Evolutionary conservation across 2,888 invertebrate species (phyloP).

Genomic region (Marasmarcha lunaedactyla): DNA sequence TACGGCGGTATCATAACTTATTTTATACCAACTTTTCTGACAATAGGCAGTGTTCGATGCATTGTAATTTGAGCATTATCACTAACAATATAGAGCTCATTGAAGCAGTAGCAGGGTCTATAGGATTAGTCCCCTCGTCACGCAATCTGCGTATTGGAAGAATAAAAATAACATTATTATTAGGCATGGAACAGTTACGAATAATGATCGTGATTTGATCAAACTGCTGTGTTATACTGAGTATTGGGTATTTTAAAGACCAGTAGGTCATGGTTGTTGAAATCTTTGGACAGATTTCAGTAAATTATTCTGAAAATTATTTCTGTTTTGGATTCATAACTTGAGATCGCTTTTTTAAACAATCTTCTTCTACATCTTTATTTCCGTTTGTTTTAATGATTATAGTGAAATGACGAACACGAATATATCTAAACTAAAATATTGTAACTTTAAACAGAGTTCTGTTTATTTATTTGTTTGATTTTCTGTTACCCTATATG

Average conservation of each 20-base stretch:
- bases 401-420: no score
- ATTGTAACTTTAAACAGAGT: no score
- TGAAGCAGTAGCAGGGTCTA: not conserved
- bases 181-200: not conserved
- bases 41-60: not conserved
- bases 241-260: not conserved
- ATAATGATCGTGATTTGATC: constrained; percentile 1
- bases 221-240: not conserved
- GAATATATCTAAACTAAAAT: no score
- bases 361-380: no score
- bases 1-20: not conserved
- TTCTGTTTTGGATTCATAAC: no score
- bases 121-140: constrained; percentile 7
- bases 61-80: not conserved
- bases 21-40: not conserved
- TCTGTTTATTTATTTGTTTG: no score
- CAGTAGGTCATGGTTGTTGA: not conserved
- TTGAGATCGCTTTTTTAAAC: no score
- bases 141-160: constrained; percentile 9
- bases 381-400: no score
- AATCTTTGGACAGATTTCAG: no score
- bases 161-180: constrained; percentile 13
- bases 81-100: not conserved
- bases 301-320: no score
- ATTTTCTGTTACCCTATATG: no score